Conservation (phyloP, 2,888 invertebrate species). For the Alloplasta piceator region DNA sequence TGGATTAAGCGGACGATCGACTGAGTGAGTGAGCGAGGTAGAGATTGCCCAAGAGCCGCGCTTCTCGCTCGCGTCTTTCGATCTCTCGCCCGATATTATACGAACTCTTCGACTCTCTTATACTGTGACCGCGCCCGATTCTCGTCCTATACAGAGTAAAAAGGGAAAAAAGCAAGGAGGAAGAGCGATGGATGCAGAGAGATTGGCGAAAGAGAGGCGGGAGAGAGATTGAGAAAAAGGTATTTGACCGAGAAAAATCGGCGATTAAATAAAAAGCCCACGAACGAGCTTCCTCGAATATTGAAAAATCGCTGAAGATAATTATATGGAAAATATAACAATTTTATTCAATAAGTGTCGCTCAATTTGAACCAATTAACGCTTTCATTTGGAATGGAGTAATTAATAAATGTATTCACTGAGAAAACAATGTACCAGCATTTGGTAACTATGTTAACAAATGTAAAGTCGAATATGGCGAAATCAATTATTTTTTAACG, state of each 20-base stretch:
- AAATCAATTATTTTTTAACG: no score
- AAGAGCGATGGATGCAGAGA: background rate
- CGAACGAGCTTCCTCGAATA: no score
- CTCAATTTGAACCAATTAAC: no score
- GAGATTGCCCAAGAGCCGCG: conserved; percentile 44
- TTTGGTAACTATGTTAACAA: no score
- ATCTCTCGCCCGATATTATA: conserved; percentile 50
- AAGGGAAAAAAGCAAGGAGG: background rate
- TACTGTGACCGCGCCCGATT: background rate
- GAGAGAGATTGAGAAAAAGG: background rate
- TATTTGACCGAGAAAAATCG: background rate
- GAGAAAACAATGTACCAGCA: no score
- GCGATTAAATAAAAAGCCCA: no score
- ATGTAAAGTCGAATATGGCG: no score
- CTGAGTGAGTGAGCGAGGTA: conserved; percentile 20
- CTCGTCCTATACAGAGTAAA: background rate
- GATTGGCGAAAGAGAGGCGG: background rate
- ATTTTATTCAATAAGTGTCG: no score
- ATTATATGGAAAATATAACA: background rate
- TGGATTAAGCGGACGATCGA: conserved; percentile 75
- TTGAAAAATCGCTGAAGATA: background rate
- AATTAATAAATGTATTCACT: no score
- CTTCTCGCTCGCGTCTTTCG: conserved; percentile 42
- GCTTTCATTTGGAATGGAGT: no score
- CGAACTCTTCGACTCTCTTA: conserved; percentile 37